phyloP scores from a whole-genome alignment of 2,888 invertebrate species.

The Hydraecia micacea region DNA sequence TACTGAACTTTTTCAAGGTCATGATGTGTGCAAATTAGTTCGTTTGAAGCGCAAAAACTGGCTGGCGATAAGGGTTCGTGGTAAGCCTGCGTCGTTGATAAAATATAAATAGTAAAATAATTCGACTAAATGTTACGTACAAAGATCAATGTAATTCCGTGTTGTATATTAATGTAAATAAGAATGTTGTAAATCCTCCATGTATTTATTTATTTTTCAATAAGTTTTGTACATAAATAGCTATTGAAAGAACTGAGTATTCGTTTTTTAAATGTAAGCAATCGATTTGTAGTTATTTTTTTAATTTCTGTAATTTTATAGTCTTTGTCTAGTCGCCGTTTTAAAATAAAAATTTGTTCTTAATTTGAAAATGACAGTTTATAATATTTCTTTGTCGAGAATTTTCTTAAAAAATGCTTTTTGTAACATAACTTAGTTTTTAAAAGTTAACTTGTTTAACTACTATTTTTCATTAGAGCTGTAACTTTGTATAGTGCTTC shows the following conservation, averaged over 20 bases:
- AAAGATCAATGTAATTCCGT: slow-evolving; percentile 85
- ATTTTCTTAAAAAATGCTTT: slow-evolving; percentile 18
- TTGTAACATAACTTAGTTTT: slow-evolving; percentile 44
- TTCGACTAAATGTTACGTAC: slow-evolving; percentile 84
- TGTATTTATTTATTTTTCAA: slow-evolving; percentile 81
- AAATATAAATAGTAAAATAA: slow-evolving; percentile 57
- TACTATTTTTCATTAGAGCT: slow-evolving; percentile 45
- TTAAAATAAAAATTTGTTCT: slow-evolving; percentile 23
- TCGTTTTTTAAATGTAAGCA: slow-evolving; percentile 63
- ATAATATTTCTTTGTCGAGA: neutral
- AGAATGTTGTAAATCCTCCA: slow-evolving; percentile 78
- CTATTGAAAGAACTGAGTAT: slow-evolving; percentile 76
- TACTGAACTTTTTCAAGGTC: neutral
- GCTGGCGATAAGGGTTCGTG: slow-evolving; percentile 8
- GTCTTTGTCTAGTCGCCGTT: slow-evolving; percentile 57
- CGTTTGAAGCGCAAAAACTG: neutral
- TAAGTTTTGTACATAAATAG: slow-evolving; percentile 85
- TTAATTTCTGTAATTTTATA: slow-evolving; percentile 21
- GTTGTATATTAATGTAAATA: slow-evolving; percentile 87
- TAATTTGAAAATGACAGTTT: slow-evolving; percentile 25
- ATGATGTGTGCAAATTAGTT: slow-evolving; percentile 1
- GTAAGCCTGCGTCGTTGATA: slow-evolving; percentile 47
- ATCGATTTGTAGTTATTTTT: slow-evolving; percentile 33
- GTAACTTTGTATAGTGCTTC: slow-evolving; percentile 57
- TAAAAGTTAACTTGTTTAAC: slow-evolving; percentile 27